Evolutionary conservation across 2,888 invertebrate species (phyloP), one percentile per base, ranked within the genome.

Genomic region (Tipula confusa): DNA sequence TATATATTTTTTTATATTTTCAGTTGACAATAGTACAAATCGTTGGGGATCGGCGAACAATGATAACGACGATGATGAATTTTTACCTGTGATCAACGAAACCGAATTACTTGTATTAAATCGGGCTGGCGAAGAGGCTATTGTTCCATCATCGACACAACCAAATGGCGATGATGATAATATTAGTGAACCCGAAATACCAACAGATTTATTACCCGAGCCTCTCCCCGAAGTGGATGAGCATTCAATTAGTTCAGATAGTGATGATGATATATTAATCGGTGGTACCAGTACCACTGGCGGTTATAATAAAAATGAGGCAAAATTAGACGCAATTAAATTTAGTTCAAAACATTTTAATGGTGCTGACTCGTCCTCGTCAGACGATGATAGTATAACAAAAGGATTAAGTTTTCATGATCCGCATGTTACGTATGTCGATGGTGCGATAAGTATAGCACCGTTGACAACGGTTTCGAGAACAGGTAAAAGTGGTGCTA

Each of bases 181-280:
- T 28, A 87, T 87, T 84, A 89, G 88, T 85, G 89, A 89, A 85
- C 24, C 29, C 1, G 89, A 89, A 84, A 87, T 89, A 84, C 89
- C 89, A 24, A 87, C 88, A 0, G 89, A 89, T 81, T 85, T 89
- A 24, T 85, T 89, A 28, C 88, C 88, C 36, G 89, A 89, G 84
- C 85, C 87, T 1, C 88, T 89, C 87, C 89, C 89, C 4, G 89
- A 89, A 86, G 88, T 89, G 13, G 88, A 89, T 86, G 89, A 89
- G 85, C 86, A 88, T 84, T 88, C 89, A 24, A 88, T 88, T 11
- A 87, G 88, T 81, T 86, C 87, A 33, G 85, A 86, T 11, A 88
- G 89, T 82, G 85, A 79, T 80, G 80, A 81, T n/a, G 33, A 82
- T 11, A 64, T 64, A 9, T 24, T 64, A 24, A 64, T 64, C 7